A percentile compares a stretch with the other conserved stretches of the same genome.
phyloP scores from a whole-genome alignment of 2,888 invertebrate genomes.

The Ochropleura leucogaster region DNA sequence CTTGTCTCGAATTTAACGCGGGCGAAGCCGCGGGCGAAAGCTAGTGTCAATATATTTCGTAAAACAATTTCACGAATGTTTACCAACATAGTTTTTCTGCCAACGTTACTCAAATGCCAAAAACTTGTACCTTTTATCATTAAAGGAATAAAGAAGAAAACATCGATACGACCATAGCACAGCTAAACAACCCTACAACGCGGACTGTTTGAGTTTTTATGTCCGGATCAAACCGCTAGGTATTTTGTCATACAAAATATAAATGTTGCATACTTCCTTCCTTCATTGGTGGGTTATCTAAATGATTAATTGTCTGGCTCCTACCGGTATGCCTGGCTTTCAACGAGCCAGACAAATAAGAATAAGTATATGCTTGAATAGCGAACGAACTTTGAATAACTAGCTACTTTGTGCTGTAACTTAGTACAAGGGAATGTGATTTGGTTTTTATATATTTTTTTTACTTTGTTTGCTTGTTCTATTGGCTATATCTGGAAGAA shows the following conservation, averaged over 20 bases:
- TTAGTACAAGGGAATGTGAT: not conserved
- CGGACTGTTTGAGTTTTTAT: slow-evolving; percentile 88
- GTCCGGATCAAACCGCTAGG: slow-evolving; percentile 89
- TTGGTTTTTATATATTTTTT: not conserved
- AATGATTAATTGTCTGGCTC: slow-evolving; percentile 87
- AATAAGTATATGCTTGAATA: slow-evolving; percentile 64
- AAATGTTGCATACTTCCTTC: slow-evolving; percentile 89
- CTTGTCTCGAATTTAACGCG: no score
- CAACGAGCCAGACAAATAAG: slow-evolving; percentile 74
- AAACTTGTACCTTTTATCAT: not conserved
- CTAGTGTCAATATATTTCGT: not conserved
- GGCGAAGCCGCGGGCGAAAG: no score
- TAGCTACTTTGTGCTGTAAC: slow-evolving; percentile 25
- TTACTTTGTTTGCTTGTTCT: not conserved
- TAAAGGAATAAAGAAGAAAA: not conserved
- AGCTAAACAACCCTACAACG: slow-evolving; percentile 71
- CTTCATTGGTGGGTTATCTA: slow-evolving; percentile 89
- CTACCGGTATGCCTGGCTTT: slow-evolving; percentile 78
- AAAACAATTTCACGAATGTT: not conserved
- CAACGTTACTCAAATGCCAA: not conserved
- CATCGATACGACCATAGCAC: slow-evolving; percentile 43
- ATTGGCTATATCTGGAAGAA: not conserved
- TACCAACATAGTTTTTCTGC: not conserved
- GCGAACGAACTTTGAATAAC: slow-evolving; percentile 56
- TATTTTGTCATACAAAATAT: slow-evolving; percentile 91